phyloP scores from a whole-genome alignment of 1,140 invertebrate species.

The Holcopasites calliopsidis region DNA sequence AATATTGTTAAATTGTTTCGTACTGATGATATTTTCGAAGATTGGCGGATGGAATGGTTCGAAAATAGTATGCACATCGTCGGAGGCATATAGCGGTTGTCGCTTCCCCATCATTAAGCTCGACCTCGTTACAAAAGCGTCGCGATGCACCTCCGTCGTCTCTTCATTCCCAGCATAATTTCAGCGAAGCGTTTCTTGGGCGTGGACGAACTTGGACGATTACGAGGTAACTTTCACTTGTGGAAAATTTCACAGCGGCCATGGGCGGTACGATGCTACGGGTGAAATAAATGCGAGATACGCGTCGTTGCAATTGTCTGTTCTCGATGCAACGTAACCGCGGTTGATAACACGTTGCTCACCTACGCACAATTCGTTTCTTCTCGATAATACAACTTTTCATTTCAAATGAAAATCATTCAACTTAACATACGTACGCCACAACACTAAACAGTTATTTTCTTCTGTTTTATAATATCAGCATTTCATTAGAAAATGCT shows the following conservation, averaged over 20 bases:
- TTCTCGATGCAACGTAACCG: too few relatives aligned
- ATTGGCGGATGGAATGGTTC: background rate
- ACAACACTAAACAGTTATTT: too few relatives aligned
- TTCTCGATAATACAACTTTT: too few relatives aligned
- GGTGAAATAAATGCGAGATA: conserved; percentile 5
- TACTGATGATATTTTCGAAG: too few relatives aligned
- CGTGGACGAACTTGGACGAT: conserved; percentile 14
- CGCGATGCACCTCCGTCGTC: background rate
- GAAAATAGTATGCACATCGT: conserved; percentile 5
- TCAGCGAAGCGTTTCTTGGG: background rate
- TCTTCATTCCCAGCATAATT: conserved; percentile 15
- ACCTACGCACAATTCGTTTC: too few relatives aligned
- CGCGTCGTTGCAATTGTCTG: conserved; percentile 1
- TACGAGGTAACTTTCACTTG: conserved; percentile 19
- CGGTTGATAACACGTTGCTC: too few relatives aligned
- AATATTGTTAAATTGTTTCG: too few relatives aligned
- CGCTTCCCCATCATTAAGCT: conserved; percentile 16
- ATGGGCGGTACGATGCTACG: background rate
- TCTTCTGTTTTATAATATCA: too few relatives aligned
- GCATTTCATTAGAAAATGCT: too few relatives aligned
- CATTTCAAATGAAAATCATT: too few relatives aligned
- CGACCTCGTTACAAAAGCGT: conserved; percentile 21
- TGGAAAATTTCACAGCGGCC: background rate
- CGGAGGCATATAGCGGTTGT: background rate
- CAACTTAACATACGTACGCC: too few relatives aligned